Percentiles rank a stretch among this genome's conserved stretches.
phyloP scores from a whole-genome alignment of 2,113 vertebrate genomes.

The Corythoichthys haematopterus region DNA sequence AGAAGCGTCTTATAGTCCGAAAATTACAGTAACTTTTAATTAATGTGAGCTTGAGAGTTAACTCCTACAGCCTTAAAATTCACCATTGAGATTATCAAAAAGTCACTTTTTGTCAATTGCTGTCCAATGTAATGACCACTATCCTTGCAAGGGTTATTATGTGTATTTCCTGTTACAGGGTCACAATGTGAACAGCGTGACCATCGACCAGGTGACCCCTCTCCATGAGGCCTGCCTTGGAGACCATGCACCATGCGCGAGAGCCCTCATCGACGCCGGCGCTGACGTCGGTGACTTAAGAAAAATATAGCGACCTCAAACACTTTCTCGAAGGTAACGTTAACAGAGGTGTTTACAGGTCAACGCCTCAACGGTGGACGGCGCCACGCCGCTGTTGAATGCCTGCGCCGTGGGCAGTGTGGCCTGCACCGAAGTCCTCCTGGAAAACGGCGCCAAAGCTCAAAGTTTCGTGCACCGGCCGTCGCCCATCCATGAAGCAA shows the following conservation, averaged over 20 bases:
- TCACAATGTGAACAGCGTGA: slow-evolving; percentile 87
- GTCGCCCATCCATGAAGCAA: slow-evolving; percentile 86
- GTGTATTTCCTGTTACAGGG: slow-evolving; percentile 71
- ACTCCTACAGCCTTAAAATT: too few species aligned
- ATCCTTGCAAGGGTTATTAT: not conserved
- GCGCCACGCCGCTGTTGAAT: slow-evolving; percentile 88
- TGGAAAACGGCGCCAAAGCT: slow-evolving; percentile 86
- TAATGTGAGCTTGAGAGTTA: too few species aligned
- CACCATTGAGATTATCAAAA: too few species aligned
- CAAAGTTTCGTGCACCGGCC: slow-evolving; percentile 81
- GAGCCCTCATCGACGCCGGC: slow-evolving; percentile 88
- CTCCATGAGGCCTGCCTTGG: slow-evolving; percentile 91
- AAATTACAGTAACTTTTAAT: too few species aligned
- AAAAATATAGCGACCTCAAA: not conserved
- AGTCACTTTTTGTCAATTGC: too few species aligned
- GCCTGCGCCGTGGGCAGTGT: slow-evolving; percentile 85
- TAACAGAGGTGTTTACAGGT: slow-evolving; percentile 74
- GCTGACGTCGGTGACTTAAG: slow-evolving; percentile 80
- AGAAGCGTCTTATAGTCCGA: too few species aligned
- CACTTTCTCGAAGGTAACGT: slow-evolving; percentile 14
- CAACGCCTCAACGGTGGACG: slow-evolving; percentile 87
- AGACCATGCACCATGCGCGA: slow-evolving; percentile 84
- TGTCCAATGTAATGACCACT: too few species aligned
- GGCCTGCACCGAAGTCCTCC: slow-evolving; percentile 80
- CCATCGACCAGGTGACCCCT: slow-evolving; percentile 90